phyloP scores from a whole-genome alignment of 2,113 vertebrate genomes.

The Heterotilapia buettikoferi region DNA sequence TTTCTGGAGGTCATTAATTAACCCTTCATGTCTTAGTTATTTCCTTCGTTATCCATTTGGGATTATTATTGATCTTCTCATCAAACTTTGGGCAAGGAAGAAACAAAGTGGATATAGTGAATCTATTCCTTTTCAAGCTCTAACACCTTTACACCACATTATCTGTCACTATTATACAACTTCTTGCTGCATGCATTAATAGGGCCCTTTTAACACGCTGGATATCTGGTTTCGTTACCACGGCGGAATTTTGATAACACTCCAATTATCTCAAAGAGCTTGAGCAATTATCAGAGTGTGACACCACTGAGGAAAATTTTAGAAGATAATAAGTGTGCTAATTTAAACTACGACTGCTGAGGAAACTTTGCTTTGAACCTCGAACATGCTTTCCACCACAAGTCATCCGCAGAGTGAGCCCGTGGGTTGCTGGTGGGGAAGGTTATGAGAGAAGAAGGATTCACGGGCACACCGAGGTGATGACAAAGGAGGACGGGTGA shows the following conservation, averaged over 20 bases:
- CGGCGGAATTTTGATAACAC: constrained; percentile 41
- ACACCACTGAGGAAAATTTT: constrained; percentile 6
- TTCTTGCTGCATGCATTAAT: background rate
- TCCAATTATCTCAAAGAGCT: constrained; percentile 40
- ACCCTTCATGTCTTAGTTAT: background rate
- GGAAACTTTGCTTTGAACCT: constrained; percentile 51
- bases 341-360: constrained; percentile 30
- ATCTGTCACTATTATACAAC: background rate
- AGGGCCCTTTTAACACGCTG: background rate
- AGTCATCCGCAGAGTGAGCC: constrained; percentile 16
- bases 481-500: constrained; percentile 36
- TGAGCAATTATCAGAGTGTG: constrained; percentile 33
- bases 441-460: constrained; percentile 30
- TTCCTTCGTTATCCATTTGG: background rate
- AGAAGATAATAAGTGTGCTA: constrained; percentile 36
- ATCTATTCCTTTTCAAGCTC: background rate
- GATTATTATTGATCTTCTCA: background rate
- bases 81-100: background rate
- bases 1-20: background rate
- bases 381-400: constrained; percentile 26
- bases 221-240: constrained; percentile 30
- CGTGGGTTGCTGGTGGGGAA: constrained; percentile 1
- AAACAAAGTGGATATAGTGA: background rate
- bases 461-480: constrained; percentile 34
- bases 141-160: background rate